Percentiles rank a stretch among this genome's conserved stretches.
phyloP scores from a whole-genome alignment of 1,140 invertebrate species.

The Ephestia elutella region DNA sequence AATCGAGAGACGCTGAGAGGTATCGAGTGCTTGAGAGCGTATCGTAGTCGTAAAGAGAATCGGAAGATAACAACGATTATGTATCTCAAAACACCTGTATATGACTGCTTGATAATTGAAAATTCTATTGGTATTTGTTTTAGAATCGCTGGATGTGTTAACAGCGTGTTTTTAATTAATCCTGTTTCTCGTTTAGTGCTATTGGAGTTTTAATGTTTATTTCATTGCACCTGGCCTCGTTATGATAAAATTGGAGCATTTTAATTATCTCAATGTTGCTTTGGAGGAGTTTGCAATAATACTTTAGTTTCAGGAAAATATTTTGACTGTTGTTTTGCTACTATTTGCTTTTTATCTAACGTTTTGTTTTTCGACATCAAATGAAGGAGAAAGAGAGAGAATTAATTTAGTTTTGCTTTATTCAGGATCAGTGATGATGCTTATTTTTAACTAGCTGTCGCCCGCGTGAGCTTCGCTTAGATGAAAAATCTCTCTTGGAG shows the following conservation, averaged over 20 bases:
- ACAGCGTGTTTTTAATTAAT: slow-evolving; percentile 9
- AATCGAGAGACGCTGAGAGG: not conserved
- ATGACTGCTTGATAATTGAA: slow-evolving; percentile 26
- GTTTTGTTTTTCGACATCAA: not conserved
- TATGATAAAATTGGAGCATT: slow-evolving; percentile 1
- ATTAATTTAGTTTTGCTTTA: too few species aligned
- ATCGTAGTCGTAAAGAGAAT: not conserved
- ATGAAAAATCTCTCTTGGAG: too few species aligned
- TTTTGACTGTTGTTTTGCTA: not conserved
- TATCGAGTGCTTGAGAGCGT: not conserved
- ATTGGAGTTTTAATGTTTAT: not conserved
- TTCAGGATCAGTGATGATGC: too few species aligned
- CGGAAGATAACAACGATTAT: not conserved
- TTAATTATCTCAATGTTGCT: not conserved
- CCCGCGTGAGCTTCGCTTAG: too few species aligned
- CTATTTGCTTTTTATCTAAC: too few species aligned
- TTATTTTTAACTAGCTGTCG: too few species aligned
- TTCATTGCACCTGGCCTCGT: not conserved
- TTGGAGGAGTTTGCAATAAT: not conserved
- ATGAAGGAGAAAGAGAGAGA: too few species aligned
- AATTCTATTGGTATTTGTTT: slow-evolving; percentile 16
- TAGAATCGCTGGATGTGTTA: slow-evolving; percentile 15
- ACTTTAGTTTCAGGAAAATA: not conserved
- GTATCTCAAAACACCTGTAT: slow-evolving; percentile 19
- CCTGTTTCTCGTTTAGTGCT: not conserved